phyloP scores from a whole-genome alignment of 2,113 vertebrate species.

The Piprites chloris region DNA sequence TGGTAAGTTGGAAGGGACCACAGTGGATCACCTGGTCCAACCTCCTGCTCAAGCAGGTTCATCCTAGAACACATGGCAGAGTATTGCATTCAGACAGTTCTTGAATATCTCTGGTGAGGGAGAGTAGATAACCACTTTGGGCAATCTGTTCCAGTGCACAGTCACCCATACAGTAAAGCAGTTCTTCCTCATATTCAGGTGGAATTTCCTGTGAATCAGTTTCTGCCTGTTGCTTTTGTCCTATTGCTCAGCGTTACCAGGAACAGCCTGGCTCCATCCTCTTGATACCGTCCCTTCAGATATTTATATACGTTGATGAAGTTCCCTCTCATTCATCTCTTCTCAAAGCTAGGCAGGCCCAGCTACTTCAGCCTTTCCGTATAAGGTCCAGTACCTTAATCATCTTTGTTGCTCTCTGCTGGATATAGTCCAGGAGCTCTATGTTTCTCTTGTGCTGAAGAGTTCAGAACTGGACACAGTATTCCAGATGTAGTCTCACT shows the following conservation, averaged over 20 bases:
- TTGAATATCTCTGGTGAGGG: neutral
- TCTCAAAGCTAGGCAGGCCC: neutral
- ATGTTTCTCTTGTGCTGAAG: neutral
- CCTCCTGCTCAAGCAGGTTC: neutral
- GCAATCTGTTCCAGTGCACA: neutral
- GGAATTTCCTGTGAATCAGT: neutral
- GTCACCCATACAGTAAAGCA: neutral
- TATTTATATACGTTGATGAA: neutral
- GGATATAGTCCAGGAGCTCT: neutral
- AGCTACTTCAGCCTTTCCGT: neutral
- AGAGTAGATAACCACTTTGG: no score
- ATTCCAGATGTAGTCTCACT: neutral
- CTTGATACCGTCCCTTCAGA: neutral
- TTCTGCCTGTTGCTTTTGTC: neutral
- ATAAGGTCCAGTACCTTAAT: neutral
- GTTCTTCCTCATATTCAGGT: neutral
- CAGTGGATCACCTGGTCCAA: neutral
- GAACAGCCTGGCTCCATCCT: neutral
- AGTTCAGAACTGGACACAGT: neutral
- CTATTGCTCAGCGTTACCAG: accelerated
- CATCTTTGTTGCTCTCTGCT: neutral
- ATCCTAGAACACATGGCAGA: neutral
- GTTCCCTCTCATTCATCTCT: neutral
- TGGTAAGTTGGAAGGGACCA: neutral
- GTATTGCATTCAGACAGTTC: accelerated